Evolutionary conservation across 2,888 invertebrate genomes (phyloP).

Genomic region (Drosophila peninsularis): DNA sequence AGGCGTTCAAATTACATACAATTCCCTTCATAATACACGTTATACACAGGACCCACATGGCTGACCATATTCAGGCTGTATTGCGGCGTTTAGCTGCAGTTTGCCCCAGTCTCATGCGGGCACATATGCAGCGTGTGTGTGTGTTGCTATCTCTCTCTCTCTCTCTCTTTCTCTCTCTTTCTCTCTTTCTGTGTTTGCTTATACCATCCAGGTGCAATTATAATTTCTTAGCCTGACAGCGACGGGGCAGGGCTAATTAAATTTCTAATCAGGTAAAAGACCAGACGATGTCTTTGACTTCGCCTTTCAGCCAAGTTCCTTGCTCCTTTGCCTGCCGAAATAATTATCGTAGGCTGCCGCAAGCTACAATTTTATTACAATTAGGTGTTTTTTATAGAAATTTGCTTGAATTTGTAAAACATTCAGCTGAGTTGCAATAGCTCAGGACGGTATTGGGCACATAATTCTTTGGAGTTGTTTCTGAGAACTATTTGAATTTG

Average conservation of each 20-base stretch:
- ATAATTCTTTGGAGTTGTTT: too few relatives aligned
- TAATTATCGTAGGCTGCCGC: conserved; percentile 15
- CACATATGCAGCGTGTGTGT: conserved; percentile 2
- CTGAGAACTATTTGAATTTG: neutral
- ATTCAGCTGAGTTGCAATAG: neutral
- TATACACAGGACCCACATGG: conserved; percentile 19
- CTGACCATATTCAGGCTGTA: conserved; percentile 22
- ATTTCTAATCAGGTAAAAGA: conserved; percentile 71
- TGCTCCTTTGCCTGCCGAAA: conserved; percentile 25
- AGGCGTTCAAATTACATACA: conserved; percentile 78
- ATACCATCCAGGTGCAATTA: conserved; percentile 52
- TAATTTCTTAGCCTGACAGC: conserved; percentile 55
- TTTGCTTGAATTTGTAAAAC: neutral
- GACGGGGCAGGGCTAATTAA: conserved; percentile 53
- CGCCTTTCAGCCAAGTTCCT: conserved; percentile 7
- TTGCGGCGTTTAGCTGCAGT: conserved; percentile 37
- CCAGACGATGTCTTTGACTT: conserved; percentile 39
- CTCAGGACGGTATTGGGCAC: too few relatives aligned
- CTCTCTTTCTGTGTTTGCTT: conserved; percentile 19
- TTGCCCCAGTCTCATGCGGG: conserved; percentile 14
- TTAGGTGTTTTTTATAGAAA: neutral
- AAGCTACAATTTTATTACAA: neutral
- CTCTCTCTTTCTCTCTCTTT: neutral
- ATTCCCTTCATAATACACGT: conserved; percentile 51
- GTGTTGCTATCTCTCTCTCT: neutral